Conservation (phyloP, 2,797 vertebrate species). For the Centroberyx gerrardi region DNA sequence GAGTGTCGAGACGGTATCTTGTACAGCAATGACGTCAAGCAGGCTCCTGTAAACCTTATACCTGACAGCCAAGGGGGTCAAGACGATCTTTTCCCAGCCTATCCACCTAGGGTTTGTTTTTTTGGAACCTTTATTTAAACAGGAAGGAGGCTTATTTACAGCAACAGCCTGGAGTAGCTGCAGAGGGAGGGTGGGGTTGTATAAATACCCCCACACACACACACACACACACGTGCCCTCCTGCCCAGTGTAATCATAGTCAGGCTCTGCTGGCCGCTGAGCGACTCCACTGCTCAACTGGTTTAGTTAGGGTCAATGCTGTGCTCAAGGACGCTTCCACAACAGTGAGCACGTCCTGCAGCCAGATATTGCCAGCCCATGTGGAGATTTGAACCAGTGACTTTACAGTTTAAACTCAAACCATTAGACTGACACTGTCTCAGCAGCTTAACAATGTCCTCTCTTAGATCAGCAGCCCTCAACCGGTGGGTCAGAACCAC, state of each 20-base stretch:
- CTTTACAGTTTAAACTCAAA: too few relatives aligned
- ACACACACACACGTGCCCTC: not conserved
- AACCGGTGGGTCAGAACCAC: conserved; percentile 15
- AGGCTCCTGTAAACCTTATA: conserved; percentile 32
- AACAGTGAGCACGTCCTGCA: too few relatives aligned
- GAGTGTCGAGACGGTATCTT: conserved; percentile 57
- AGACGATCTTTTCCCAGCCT: conserved; percentile 28
- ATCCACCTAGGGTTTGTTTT: not conserved
- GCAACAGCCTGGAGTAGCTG: too few relatives aligned
- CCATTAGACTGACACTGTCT: too few relatives aligned
- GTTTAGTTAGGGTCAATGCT: not conserved
- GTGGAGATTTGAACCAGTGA: too few relatives aligned
- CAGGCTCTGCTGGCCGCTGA: not conserved
- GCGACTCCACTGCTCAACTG: not conserved
- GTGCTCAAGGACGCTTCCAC: not conserved
- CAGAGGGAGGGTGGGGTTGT: too few relatives aligned
- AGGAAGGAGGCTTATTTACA: not conserved
- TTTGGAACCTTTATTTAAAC: not conserved
- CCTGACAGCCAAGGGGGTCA: conserved; percentile 44
- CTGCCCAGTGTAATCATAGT: not conserved
- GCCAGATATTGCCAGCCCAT: too few relatives aligned
- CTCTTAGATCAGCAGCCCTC: not conserved
- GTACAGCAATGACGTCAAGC: conserved; percentile 56
- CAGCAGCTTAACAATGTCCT: too few relatives aligned
- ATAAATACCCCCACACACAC: conserved; percentile 6